Conservation (phyloP, 1,140 invertebrate genomes). For the Diabrotica undecimpunctata region DNA sequence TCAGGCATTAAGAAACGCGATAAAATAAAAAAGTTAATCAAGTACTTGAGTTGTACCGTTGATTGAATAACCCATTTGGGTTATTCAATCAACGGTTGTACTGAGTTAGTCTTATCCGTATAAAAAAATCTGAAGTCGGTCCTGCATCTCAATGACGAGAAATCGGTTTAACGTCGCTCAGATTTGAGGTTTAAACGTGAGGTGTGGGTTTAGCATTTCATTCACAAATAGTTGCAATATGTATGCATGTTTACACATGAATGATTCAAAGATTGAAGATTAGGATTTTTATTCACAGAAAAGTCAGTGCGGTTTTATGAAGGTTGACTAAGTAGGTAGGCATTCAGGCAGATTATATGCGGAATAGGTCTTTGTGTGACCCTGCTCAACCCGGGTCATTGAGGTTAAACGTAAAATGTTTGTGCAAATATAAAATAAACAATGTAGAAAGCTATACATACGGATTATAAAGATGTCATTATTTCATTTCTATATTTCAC, state of each 20-base stretch:
- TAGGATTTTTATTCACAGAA: background rate
- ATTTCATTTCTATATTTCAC: background rate
- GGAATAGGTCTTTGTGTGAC: background rate
- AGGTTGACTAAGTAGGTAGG: conserved; percentile 1
- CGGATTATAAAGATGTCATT: no score
- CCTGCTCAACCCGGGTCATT: background rate
- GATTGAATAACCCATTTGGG: no score
- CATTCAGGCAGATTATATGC: background rate
- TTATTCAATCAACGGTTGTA: no score
- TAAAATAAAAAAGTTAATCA: no score
- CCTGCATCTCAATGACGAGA: background rate
- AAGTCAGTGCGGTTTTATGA: background rate
- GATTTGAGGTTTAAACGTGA: background rate
- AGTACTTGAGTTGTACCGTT: no score
- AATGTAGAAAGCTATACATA: no score
- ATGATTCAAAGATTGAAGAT: conserved; percentile 3
- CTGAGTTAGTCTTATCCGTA: no score
- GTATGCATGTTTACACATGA: background rate
- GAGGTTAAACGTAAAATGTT: background rate
- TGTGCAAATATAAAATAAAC: background rate
- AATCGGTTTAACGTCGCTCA: background rate
- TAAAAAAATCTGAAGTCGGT: background rate
- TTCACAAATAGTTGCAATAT: conserved; percentile 2
- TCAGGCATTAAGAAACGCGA: no score
- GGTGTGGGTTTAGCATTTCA: conserved; percentile 1